phyloP scores from a whole-genome alignment of 2,888 invertebrate species.

The Aspidiotus destructor region DNA sequence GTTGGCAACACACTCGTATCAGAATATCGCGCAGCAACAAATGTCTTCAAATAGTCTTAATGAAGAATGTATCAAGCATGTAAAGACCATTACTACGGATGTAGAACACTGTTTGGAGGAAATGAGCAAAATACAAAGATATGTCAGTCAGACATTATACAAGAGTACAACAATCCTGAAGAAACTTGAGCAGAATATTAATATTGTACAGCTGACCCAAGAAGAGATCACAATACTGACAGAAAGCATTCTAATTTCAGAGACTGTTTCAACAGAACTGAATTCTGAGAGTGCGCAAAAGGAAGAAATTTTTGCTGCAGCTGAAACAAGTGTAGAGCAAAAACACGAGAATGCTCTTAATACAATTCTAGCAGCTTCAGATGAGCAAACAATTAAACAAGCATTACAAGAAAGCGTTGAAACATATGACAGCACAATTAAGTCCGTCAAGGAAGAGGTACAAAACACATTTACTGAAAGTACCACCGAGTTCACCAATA shows the following conservation, averaged over 20 bases:
- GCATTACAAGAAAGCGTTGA: background rate
- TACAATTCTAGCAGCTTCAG: background rate
- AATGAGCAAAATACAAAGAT: no score
- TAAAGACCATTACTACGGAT: no score
- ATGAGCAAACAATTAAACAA: background rate
- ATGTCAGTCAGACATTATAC: background rate
- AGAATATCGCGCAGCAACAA: no score
- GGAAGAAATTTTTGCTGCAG: background rate
- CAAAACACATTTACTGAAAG: background rate
- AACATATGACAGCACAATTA: background rate
- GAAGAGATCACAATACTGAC: background rate
- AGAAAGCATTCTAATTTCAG: background rate
- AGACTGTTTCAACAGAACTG: background rate
- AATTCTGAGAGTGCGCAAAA: background rate
- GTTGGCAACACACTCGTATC: background rate
- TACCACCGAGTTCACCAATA: background rate
- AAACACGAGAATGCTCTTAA: background rate
- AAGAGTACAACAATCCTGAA: background rate
- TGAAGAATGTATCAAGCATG: no score
- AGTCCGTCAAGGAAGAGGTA: background rate
- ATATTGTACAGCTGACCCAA: background rate
- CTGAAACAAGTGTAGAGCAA: background rate
- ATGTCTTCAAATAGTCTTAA: no score
- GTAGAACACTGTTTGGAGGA: no score
- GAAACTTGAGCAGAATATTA: background rate